phyloP scores from a whole-genome alignment of 2,888 invertebrate genomes.

The Stictocephala bisonia region DNA sequence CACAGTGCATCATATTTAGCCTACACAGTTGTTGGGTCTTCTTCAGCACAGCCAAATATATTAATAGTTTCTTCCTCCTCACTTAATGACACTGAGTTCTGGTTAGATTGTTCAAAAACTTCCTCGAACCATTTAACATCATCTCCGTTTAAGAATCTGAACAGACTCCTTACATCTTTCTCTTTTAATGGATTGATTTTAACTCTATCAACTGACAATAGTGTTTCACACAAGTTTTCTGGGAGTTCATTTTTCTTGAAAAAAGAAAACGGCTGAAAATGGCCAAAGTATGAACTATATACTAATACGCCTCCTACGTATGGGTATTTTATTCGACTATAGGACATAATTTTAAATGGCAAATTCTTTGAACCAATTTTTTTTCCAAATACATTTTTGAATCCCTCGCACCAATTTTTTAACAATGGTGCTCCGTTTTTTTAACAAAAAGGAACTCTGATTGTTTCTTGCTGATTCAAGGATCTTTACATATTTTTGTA shows the following conservation, averaged over 20 bases:
- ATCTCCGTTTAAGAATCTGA: constrained; percentile 27
- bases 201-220: constrained; percentile 25
- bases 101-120: neutral
- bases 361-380: constrained; percentile 22
- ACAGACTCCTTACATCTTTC: constrained; percentile 30
- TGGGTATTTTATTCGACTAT: constrained; percentile 16
- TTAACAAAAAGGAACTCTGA: constrained; percentile 28
- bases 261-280: constrained; percentile 28
- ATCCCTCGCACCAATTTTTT: constrained; percentile 36
- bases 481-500: constrained; percentile 32
- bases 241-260: constrained; percentile 33
- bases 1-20: too few relatives aligned
- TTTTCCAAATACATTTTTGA: constrained; percentile 7
- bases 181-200: constrained; percentile 38
- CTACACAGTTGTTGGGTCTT: neutral
- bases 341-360: constrained; percentile 35
- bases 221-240: constrained; percentile 16
- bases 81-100: neutral
- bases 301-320: constrained; percentile 22
- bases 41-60: neutral
- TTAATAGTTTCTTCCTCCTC: neutral
- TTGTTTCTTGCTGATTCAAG: constrained; percentile 28
- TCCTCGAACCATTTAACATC: constrained; percentile 37
- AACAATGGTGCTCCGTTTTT: constrained; percentile 40
- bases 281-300: constrained; percentile 19